Conservation (phyloP, 2,113 vertebrate species). For the Nothoprocta perdicaria region DNA sequence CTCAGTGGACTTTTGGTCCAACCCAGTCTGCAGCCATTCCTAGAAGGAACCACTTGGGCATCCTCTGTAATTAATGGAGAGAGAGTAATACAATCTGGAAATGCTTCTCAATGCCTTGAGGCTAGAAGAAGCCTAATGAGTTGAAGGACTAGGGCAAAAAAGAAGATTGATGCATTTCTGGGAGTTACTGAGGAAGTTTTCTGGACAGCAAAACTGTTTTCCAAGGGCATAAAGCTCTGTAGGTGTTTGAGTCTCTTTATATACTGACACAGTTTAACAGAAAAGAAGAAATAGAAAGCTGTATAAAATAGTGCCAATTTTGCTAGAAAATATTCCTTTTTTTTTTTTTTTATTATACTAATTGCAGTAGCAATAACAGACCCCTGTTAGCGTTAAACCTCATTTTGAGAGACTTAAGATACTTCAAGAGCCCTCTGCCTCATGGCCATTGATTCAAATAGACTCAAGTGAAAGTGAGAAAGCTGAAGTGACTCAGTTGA, state of each 20-base stretch:
- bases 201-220: background rate
- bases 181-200: background rate
- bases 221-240: background rate
- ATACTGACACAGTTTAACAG: background rate
- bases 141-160: background rate
- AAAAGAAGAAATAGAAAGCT: accelerated
- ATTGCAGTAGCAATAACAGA: background rate
- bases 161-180: background rate
- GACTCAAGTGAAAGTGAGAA: background rate
- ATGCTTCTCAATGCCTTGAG: background rate
- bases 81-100: background rate
- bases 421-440: background rate
- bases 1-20: background rate
- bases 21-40: background rate
- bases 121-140: background rate
- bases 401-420: background rate
- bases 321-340: background rate
- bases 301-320: background rate
- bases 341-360: background rate
- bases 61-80: background rate
- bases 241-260: background rate
- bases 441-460: background rate
- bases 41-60: background rate
- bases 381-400: background rate
- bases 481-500: background rate